Evolutionary conservation across 2,113 vertebrate genomes (phyloP), one percentile per base, ranked within the genome.

Genomic region (Sisor rabdophorus): DNA sequence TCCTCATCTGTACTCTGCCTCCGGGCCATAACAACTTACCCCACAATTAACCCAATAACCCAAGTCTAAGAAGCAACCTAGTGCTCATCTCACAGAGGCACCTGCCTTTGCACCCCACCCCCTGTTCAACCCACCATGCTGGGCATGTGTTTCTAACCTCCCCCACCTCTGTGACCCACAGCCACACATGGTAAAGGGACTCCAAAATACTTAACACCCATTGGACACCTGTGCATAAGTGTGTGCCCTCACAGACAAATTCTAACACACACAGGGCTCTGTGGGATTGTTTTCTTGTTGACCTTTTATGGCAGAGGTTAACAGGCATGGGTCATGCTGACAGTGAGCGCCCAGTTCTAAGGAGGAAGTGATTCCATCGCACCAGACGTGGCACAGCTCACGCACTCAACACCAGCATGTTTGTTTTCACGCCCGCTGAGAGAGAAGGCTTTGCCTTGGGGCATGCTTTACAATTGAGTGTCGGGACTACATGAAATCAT

Each of bases 171-270:
- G 80, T 83, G 92, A 90, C 89, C 92, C 90, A 85, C 32, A 84
- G 83, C 76, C 79, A 86, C 89, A 91, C 85, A 91, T 93, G 93
- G 88, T 65, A 80, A 83, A 87, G 86, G 88, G 53, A 52, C 87
- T 92, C 91, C 81, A 89, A 92, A 89, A 88, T 86, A 87, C 85
- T 90, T 91, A 88, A 88, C 89, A 87, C 87, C 79, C 12, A 75
- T 26, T 86, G 82, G 88, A 93, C 95, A 97, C 95, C 95, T 97
- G 95, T 85, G 89, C 85, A 87, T 82, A 89, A 90, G 87, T 91
- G 86, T 89, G 82, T 84, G 84, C 73, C 30, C 55, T 32, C 30
- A 70, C 55, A 50, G 52, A n/a, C 32, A 20, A 72, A 73, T 79
- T 71, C 79, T 72, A 81, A 71, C 64, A 75, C 79, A 85, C 79